These are phyloP conservation scores for Pachyuromys duprasi DNA, from an alignment of 2,797 vertebrate species.

Conservation along the genomic window DNA sequence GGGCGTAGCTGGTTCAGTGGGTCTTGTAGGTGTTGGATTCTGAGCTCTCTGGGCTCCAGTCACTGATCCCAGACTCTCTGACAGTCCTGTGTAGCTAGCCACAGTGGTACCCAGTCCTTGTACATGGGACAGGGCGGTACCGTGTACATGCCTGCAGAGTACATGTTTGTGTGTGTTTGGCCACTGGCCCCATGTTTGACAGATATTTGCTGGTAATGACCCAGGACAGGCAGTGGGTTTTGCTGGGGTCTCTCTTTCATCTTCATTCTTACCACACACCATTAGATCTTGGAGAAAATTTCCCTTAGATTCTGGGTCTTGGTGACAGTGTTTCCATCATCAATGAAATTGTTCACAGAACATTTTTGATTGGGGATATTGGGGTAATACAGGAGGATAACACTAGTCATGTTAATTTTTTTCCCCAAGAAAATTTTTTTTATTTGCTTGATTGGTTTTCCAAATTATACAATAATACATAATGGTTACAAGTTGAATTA, in stretches of 20 bases:
- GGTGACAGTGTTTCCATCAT: neutral
- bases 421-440: neutral
- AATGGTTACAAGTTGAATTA: constrained; percentile 22
- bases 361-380: constrained; percentile 14
- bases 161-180: neutral
- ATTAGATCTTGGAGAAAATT: neutral
- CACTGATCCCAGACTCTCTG: no score
- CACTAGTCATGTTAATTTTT: neutral
- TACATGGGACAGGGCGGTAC: neutral
- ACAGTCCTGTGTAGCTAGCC: no score
- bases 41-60: no score
- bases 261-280: neutral
- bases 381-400: neutral
- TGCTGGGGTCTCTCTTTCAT: neutral
- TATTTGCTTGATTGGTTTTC: constrained; percentile 30
- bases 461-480: neutral
- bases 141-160: neutral
- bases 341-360: neutral
- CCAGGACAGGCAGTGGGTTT: neutral
- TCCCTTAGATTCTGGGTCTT: neutral
- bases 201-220: neutral
- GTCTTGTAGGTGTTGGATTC: no score
- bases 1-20: no score
- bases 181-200: neutral
- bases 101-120: no score